phyloP scores from a whole-genome alignment of 2,113 vertebrate species.

The Fulmarus glacialis region DNA sequence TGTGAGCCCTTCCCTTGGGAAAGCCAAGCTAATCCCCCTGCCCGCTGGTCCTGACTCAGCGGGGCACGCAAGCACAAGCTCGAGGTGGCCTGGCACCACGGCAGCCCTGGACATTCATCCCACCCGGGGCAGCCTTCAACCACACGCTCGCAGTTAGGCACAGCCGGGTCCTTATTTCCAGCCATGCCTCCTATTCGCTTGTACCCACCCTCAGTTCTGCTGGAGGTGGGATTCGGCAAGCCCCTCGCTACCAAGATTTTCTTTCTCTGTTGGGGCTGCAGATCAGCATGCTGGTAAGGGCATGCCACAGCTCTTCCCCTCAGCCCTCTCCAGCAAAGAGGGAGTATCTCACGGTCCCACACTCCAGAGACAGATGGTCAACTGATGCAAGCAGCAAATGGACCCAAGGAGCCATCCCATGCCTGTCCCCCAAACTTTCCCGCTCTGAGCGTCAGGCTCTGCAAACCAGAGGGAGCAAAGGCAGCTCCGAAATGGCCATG shows the following conservation, averaged over 20 bases:
- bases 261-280: neutral
- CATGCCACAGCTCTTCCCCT: neutral
- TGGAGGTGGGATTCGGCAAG: neutral
- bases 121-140: neutral
- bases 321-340: neutral
- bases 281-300: neutral
- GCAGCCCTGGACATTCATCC: neutral
- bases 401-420: neutral
- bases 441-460: neutral
- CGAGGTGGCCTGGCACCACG: accelerated
- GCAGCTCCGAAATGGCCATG: neutral
- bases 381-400: neutral
- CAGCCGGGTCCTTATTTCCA: accelerated
- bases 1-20: neutral
- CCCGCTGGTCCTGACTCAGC: neutral
- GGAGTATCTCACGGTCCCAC: neutral
- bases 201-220: neutral
- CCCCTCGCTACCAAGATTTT: neutral
- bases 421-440: neutral
- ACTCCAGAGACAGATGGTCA: neutral
- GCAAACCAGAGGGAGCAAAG: neutral
- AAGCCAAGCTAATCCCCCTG: neutral
- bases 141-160: neutral
- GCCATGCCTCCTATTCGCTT: neutral
- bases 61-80: neutral